phyloP scores from a whole-genome alignment of 1,140 invertebrate species.

The Melanaphis sacchari region DNA sequence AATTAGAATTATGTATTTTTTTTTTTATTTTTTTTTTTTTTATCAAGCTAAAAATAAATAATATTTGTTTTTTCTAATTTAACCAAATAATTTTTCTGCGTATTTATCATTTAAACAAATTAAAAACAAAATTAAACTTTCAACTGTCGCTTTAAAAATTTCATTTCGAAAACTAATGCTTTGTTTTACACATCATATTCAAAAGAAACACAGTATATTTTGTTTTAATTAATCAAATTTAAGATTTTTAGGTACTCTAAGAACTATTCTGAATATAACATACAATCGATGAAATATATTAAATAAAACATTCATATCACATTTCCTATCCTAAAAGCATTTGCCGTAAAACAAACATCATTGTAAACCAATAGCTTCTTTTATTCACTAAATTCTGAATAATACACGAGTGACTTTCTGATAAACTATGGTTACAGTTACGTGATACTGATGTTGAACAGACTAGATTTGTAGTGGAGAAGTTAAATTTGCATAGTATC shows the following conservation, averaged over 20 bases:
- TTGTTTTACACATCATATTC: not conserved
- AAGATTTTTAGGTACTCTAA: not conserved
- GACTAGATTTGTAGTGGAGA: not conserved
- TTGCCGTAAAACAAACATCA: not conserved
- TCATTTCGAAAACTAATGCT: not conserved
- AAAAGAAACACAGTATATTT: not conserved
- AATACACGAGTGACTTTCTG: not conserved
- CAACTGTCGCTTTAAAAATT: not conserved
- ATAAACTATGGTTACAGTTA: not conserved
- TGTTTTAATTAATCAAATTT: not conserved
- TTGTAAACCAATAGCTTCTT: not conserved
- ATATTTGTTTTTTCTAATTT: not conserved
- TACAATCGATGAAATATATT: not conserved
- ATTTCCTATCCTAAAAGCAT: conserved; percentile 11
- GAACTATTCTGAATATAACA: not conserved
- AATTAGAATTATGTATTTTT: not conserved
- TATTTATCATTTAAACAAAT: not conserved
- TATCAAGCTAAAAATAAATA: not conserved
- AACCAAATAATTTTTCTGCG: not conserved
- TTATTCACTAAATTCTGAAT: not conserved
- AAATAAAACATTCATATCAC: not conserved
- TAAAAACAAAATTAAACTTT: not conserved
- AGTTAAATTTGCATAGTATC: not conserved
- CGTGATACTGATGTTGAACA: conserved; percentile 12
- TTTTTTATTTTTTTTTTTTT: no score